Percentiles rank a stretch among this genome's conserved stretches.
These are phyloP conservation scores for Acleris sparsana DNA, from an alignment of 2,888 invertebrate species.

Conservation along the genomic window DNA sequence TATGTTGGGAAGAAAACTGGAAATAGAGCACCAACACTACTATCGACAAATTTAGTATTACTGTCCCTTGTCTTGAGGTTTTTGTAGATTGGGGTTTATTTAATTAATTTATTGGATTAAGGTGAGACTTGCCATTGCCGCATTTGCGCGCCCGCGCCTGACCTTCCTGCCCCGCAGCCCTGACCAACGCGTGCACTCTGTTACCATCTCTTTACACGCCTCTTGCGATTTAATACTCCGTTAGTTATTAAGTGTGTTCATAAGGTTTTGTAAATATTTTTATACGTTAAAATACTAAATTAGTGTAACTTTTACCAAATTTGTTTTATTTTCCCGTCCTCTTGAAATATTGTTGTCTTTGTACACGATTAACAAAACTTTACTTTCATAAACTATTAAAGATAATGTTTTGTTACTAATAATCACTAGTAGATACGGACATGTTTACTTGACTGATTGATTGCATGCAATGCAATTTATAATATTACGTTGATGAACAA, in stretches of 20 bases:
- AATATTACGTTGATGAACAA: too few species aligned
- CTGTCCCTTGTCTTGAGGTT: conserved; percentile 53
- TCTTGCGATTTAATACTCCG: conserved; percentile 77
- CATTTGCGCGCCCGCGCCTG: conserved; percentile 60
- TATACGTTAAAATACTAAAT: conserved; percentile 49
- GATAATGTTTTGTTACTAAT: too few species aligned
- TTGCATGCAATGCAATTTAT: too few species aligned
- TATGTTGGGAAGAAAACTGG: conserved; percentile 43
- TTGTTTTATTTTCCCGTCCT: conserved; percentile 39
- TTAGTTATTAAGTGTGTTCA: conserved; percentile 47
- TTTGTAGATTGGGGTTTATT: conserved; percentile 54
- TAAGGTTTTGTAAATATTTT: conserved; percentile 78
- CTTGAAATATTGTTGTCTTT: too few species aligned
- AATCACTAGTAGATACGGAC: too few species aligned
- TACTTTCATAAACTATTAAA: too few species aligned
- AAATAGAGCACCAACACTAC: conserved; percentile 41
- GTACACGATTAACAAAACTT: too few species aligned
- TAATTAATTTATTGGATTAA: conserved; percentile 75
- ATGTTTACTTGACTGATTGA: too few species aligned
- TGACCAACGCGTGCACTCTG: conserved; percentile 47
- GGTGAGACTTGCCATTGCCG: conserved; percentile 77
- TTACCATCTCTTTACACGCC: conserved; percentile 66
- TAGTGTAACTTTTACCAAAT: conserved; percentile 45
- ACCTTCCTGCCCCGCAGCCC: conserved; percentile 15
- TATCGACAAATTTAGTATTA: conserved; percentile 53